These are phyloP conservation scores for Dasyprocta punctata DNA, from an alignment of 2,113 vertebrate genomes.

Conservation along the genomic window DNA sequence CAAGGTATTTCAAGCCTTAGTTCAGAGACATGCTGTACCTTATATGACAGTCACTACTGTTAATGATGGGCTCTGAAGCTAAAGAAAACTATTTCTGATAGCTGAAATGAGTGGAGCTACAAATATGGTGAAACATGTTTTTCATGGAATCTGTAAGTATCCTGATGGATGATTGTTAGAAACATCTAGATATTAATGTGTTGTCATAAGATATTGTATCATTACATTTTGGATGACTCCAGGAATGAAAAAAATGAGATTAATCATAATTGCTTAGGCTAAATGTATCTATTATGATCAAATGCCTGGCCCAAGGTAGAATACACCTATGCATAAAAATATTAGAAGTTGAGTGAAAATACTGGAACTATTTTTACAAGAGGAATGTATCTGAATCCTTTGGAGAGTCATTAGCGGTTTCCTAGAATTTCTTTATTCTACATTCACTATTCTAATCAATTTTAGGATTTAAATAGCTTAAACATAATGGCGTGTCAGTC, in stretches of 20 bases:
- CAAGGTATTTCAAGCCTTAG: background rate
- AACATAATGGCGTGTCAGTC: slow-evolving; percentile 34
- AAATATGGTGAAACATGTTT: slow-evolving; percentile 69
- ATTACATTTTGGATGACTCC: slow-evolving; percentile 74
- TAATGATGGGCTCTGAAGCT: background rate
- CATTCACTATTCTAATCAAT: slow-evolving; percentile 50
- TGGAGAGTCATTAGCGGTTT: slow-evolving; percentile 9
- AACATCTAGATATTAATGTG: slow-evolving; percentile 81
- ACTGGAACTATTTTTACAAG: background rate
- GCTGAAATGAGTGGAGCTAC: background rate
- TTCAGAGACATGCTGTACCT: background rate
- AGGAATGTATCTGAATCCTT: background rate
- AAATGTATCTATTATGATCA: slow-evolving; percentile 74
- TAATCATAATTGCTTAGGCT: slow-evolving; percentile 80
- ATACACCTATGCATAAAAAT: slow-evolving; percentile 49
- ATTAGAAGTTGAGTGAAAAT: slow-evolving; percentile 4
- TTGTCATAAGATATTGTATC: slow-evolving; percentile 78
- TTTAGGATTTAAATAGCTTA: slow-evolving; percentile 55
- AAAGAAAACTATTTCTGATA: background rate
- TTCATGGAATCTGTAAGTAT: slow-evolving; percentile 72
- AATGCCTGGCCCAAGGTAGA: slow-evolving; percentile 72
- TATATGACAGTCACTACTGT: background rate
- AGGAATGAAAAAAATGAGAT: slow-evolving; percentile 79
- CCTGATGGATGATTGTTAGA: slow-evolving; percentile 58
- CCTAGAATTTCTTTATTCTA: slow-evolving; percentile 35